Base-by-base conservation (phyloP, 2,888 invertebrate genomes). In the Microctonus hyperodae region DNA sequence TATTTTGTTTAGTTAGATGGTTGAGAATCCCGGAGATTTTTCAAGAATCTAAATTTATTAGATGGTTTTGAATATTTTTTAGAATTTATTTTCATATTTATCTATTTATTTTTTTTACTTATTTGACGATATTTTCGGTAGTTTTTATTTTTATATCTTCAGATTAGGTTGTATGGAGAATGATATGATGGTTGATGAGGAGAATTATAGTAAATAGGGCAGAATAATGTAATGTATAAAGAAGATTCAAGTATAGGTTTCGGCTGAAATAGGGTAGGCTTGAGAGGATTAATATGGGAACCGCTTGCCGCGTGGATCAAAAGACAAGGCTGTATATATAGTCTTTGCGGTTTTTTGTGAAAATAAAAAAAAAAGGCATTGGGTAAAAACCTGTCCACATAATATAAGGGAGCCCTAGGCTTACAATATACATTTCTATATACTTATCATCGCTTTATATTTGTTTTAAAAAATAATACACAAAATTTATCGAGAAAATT, bases 251-350 rank as follows among this genome's bases (percentile, higher is more conserved):
- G 44, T 44, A 16, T 16, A 20, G 20, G 16, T 16, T 44, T 44
- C 16, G 16, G 44, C 16, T 13, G 33, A 28, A 40, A 57, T 25
- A 20, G 33, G 11, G 23, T 10, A 40, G 48, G 16, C 62, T 11
- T 23, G 40, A 35, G 55, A 56, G 37, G 40, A 64, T 69, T 67
- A 59, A 58, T 28, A 69, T 67, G 70, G 67, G 70, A 68, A 68
- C 69, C 66, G 51, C 69, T 65, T 68, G 70, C 58, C 69, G 69
- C 16, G 59, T 31, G 22, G 69, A 72, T 70, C 66, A 72, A 70
- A 72, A 68, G 65, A 59, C 59, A 9, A 9, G 5, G 23, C 33
- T 48, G 22, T 44, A 16, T 44, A 16, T 35, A 51, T 58, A 51
- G 40, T 62, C 63, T 25, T 55, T 37, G 20, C 48, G 48, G 59